Evolutionary conservation across 2,113 vertebrate species (phyloP).

Genomic region (Anas platyrhynchos): DNA sequence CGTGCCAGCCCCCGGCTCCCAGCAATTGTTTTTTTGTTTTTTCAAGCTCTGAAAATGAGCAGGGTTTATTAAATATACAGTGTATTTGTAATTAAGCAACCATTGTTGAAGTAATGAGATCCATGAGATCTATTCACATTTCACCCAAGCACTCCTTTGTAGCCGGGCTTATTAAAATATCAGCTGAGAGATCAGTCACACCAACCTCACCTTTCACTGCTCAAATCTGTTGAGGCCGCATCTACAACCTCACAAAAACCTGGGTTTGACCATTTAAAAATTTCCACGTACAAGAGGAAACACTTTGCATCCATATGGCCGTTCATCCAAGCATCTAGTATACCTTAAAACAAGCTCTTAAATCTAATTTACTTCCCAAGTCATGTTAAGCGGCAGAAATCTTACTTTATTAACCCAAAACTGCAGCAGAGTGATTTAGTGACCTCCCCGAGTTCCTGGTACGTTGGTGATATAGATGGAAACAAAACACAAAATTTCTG

Average conservation of each 20-base stretch:
- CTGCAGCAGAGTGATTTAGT: accelerated
- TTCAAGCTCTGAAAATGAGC: neutral
- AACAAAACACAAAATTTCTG: neutral
- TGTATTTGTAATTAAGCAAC: neutral
- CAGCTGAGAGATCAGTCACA: neutral
- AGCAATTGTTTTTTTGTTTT: too few relatives aligned
- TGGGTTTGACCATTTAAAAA: neutral
- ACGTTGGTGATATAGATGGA: neutral
- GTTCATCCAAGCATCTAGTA: neutral
- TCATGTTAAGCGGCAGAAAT: neutral
- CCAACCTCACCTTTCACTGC: neutral
- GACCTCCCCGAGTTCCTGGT: neutral
- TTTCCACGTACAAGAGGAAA: neutral
- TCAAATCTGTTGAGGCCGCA: accelerated
- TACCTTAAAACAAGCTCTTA: neutral
- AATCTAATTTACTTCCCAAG: accelerated
- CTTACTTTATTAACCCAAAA: neutral
- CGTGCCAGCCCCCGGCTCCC: too few relatives aligned
- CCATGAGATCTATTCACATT: neutral
- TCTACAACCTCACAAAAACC: neutral
- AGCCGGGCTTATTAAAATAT: neutral
- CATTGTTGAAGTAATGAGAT: neutral
- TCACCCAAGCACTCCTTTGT: neutral
- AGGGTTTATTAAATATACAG: constrained; percentile 1
- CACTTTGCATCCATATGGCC: neutral